Evolutionary conservation across 2,113 vertebrate species (phyloP).

Genomic region (Colaptes auratus): DNA sequence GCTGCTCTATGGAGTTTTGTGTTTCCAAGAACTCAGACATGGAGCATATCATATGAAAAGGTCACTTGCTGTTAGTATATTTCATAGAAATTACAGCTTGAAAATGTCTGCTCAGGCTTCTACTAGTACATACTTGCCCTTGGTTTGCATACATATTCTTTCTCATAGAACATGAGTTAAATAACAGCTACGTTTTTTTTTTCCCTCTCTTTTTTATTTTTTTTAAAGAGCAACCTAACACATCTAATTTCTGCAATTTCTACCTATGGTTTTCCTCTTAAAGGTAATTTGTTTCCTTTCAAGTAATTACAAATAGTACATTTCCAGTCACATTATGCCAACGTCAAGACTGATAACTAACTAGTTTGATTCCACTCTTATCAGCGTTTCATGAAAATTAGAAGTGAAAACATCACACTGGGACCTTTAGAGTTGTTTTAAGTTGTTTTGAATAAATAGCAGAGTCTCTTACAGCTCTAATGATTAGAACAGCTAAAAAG

Average conservation of each 20-base stretch:
- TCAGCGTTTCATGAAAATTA: conserved; percentile 77
- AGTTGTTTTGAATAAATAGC: conserved; percentile 79
- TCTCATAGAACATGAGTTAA: conserved; percentile 9
- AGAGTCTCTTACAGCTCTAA: conserved; percentile 38
- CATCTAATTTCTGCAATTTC: conserved; percentile 81
- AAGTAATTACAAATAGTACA: conserved; percentile 81
- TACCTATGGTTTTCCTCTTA: conserved; percentile 83
- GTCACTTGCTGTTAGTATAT: neutral
- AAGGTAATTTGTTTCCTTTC: conserved; percentile 83
- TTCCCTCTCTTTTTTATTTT: neutral
- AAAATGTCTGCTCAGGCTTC: neutral
- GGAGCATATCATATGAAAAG: neutral
- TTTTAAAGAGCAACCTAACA: conserved; percentile 66
- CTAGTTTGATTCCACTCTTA: conserved; percentile 79
- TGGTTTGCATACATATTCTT: neutral
- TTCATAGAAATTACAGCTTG: neutral
- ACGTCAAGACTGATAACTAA: conserved; percentile 71
- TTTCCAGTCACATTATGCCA: conserved; percentile 75
- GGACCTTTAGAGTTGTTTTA: conserved; percentile 74
- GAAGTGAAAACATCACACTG: conserved; percentile 76
- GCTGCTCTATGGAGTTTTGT: neutral
- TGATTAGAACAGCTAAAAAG: conserved; percentile 46
- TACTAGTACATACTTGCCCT: neutral
- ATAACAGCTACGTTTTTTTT: neutral
- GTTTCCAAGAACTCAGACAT: neutral